These are phyloP conservation scores for Tolypeutes matacus DNA, from an alignment of 2,797 vertebrate species.

Conservation along the genomic window DNA sequence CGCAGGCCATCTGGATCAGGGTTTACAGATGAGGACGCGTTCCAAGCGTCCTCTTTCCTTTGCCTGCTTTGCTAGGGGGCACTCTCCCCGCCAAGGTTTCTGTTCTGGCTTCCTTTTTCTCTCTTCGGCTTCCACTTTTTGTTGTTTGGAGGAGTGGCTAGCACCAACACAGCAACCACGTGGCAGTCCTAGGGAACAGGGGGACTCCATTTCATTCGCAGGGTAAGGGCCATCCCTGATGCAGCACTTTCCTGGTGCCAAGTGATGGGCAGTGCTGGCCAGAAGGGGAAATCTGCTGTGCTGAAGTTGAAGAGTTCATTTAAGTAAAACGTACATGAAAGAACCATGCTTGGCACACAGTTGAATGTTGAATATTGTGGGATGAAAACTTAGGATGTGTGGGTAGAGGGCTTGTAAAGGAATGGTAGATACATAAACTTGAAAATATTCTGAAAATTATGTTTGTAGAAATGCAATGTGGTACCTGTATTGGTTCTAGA, in stretches of 20 bases:
- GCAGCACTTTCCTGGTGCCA: neutral
- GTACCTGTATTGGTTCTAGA: neutral
- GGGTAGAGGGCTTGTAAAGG: neutral
- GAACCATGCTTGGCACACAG: neutral
- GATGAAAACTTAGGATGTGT: neutral
- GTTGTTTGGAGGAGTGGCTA: neutral
- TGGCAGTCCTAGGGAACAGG: neutral
- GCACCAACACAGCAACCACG: neutral
- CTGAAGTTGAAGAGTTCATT: neutral
- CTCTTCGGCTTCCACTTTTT: neutral
- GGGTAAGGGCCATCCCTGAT: neutral
- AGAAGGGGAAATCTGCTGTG: neutral
- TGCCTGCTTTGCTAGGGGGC: neutral
- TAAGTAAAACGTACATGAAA: neutral
- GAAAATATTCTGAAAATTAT: neutral
- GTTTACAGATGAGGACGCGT: neutral
- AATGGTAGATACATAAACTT: neutral
- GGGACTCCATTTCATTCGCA: neutral
- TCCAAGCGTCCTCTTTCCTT: neutral
- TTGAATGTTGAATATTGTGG: neutral
- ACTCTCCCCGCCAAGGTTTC: neutral
- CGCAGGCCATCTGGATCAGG: neutral
- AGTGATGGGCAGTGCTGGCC: accelerated
- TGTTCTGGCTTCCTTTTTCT: neutral
- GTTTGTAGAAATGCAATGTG: neutral